phyloP scores from a whole-genome alignment of 2,113 vertebrate genomes.

The Pluvialis apricaria region DNA sequence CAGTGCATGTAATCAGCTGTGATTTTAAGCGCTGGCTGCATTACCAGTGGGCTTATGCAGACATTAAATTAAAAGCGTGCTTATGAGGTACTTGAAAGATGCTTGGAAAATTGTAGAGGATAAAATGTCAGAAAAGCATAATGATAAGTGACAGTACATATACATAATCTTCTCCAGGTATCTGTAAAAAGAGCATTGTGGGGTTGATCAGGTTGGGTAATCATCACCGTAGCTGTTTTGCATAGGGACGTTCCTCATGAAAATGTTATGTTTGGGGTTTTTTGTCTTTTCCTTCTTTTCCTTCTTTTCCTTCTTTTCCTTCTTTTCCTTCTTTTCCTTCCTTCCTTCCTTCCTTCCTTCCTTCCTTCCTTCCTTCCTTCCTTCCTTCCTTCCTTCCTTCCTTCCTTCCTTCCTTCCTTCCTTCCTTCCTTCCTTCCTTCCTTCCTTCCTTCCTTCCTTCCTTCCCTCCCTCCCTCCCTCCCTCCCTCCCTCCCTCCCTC shows the following conservation, averaged over 20 bases:
- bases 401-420: too few species aligned
- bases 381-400: too few species aligned
- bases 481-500: too few species aligned
- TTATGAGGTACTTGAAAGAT: neutral
- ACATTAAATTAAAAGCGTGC: neutral
- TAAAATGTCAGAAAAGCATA: slow-evolving; percentile 16
- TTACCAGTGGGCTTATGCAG: neutral
- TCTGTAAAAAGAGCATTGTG: neutral
- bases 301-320: neutral
- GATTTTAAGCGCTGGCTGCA: neutral
- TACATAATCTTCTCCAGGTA: neutral
- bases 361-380: rapidly evolving
- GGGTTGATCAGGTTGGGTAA: neutral
- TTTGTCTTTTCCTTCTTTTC: neutral
- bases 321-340: rapidly evolving
- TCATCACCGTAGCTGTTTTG: neutral
- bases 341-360: too few species aligned
- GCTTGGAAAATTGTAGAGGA: slow-evolving; percentile 3
- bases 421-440: too few species aligned
- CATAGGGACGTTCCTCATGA: neutral
- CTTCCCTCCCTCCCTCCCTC: rapidly evolving
- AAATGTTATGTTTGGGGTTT: rapidly evolving
- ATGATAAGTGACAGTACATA: neutral
- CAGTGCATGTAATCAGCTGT: neutral
- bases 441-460: too few species aligned